These are phyloP conservation scores for Creontiades dilutus DNA, from an alignment of 2,888 invertebrate genomes.

Conservation along the genomic window DNA sequence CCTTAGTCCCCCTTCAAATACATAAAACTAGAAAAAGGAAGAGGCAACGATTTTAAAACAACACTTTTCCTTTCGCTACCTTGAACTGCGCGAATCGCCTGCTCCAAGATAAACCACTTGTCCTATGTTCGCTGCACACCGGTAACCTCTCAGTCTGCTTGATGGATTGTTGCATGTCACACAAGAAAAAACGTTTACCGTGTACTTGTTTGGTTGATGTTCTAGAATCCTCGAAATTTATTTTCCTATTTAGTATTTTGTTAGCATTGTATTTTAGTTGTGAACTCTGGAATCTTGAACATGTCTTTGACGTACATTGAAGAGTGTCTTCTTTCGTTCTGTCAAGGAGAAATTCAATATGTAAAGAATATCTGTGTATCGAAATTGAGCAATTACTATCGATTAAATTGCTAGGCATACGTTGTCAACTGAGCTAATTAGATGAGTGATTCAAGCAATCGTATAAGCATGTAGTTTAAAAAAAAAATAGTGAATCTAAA, in stretches of 20 bases:
- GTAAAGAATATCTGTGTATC: too few relatives aligned
- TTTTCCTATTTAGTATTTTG: not conserved
- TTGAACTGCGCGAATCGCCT: conserved; percentile 15
- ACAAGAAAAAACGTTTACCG: not conserved
- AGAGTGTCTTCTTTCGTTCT: not conserved
- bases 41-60: too few relatives aligned
- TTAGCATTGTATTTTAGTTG: not conserved
- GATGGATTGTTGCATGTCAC: conserved; percentile 55
- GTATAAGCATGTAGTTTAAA: too few relatives aligned
- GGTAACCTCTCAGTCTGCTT: conserved; percentile 24
- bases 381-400: too few relatives aligned
- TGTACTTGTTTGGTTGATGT: conserved; percentile 13
- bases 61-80: not conserved
- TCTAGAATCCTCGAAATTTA: not conserved
- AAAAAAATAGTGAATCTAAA: too few relatives aligned
- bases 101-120: not conserved
- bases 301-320: not conserved
- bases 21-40: too few relatives aligned
- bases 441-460: too few relatives aligned
- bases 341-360: not conserved
- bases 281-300: not conserved
- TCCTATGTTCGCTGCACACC: not conserved
- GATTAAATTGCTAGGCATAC: too few relatives aligned
- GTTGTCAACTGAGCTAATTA: too few relatives aligned
- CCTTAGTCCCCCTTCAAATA: too few relatives aligned